These are phyloP conservation scores for Noturus placidus DNA, from an alignment of 2,113 vertebrate species.

Conservation along the genomic window DNA sequence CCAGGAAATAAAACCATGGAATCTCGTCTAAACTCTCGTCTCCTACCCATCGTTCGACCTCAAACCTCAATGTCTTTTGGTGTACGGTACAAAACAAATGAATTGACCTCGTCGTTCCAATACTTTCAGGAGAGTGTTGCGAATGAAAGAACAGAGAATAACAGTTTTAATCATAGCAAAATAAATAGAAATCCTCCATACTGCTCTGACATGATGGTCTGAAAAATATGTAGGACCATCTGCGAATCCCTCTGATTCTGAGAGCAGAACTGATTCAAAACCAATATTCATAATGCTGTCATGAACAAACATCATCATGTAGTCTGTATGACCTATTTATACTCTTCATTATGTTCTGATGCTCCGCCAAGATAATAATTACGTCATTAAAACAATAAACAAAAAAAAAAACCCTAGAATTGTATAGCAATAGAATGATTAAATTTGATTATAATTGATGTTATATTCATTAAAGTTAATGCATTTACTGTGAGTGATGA, in stretches of 20 bases:
- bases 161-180: background rate
- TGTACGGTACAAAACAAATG: no score
- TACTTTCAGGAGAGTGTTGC: background rate
- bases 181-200: background rate
- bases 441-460: background rate
- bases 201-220: slow-evolving; percentile 33
- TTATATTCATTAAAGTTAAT: background rate
- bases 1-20: no score
- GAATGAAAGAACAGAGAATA: background rate
- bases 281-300: background rate
- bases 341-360: background rate
- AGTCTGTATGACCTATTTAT: background rate
- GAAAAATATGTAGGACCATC: background rate
- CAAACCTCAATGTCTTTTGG: no score
- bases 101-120: no score
- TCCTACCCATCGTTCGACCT: no score
- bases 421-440: background rate
- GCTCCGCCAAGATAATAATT: background rate
- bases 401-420: background rate
- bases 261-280: slow-evolving; percentile 7
- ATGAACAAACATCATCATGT: background rate
- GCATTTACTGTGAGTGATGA: background rate
- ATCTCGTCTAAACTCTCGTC: no score
- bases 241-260: slow-evolving; percentile 24
- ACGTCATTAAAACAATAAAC: no score